Conservation (phyloP, 2,888 invertebrate genomes). For the Galeopsomyia nigrocyanea region DNA sequence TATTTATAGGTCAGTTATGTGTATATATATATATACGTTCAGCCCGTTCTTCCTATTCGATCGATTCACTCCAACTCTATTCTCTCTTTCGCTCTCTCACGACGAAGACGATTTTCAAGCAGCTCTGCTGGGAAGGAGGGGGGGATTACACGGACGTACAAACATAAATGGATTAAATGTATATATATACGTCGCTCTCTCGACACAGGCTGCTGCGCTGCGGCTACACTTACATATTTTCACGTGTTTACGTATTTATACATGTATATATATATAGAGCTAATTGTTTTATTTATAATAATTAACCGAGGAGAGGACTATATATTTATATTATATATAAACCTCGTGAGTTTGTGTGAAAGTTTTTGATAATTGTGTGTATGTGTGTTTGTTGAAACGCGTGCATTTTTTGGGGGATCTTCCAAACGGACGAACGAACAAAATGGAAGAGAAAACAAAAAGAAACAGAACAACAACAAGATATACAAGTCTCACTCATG, state of each 20-base stretch:
- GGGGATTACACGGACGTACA: conserved; percentile 11
- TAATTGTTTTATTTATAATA: conserved; percentile 5
- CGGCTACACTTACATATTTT: conserved; percentile 6
- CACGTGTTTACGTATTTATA: conserved; percentile 1
- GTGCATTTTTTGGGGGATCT: conserved; percentile 10
- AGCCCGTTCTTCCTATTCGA: too few species aligned
- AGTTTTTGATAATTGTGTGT: too few species aligned
- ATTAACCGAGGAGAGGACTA: conserved; percentile 29
- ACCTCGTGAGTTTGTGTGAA: too few species aligned
- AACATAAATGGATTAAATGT: conserved; percentile 29
- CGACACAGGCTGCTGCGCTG: conserved; percentile 11
- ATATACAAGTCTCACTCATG: too few species aligned
- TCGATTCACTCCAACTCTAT: too few species aligned
- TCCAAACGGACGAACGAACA: too few species aligned
- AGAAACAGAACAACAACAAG: too few species aligned
- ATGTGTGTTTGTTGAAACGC: too few species aligned
- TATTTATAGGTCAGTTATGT: conserved; percentile 13
- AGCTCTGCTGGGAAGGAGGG: too few species aligned
- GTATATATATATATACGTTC: conserved; percentile 14
- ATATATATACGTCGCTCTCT: conserved; percentile 25
- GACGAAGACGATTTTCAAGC: too few species aligned
- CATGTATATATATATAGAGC: not conserved
- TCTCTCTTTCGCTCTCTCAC: too few species aligned
- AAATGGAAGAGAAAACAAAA: too few species aligned
- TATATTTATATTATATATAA: not conserved